Base-by-base conservation (phyloP, 2,797 vertebrate species). In the Sebastes reedi region DNA sequence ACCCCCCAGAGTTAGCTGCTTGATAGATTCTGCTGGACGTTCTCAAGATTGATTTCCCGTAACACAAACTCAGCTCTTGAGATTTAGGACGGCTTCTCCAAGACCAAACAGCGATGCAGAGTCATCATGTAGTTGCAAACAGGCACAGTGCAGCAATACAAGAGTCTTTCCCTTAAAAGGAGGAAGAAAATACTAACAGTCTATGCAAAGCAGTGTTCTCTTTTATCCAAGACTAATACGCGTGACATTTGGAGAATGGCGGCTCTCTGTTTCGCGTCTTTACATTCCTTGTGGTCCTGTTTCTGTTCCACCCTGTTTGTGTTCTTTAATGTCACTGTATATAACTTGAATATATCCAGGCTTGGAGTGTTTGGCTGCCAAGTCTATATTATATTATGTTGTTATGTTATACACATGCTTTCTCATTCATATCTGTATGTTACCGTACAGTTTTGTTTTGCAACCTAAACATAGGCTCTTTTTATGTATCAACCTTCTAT, bases 281-380 rank as follows among this genome's bases (percentile, higher is more conserved):
- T 70, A 34, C 13, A 67, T 80, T 86, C 59, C 60, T 83, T 58
- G 72, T 65, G 46, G 25, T 67, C 50, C 69, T 59, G 76, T 78
- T 75, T 73, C 62, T 82, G 46, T 75, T 82, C 64, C 78, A 68
- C 16, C 20, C 24, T 75, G 22, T 71, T 72, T 68, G 10, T 77
- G 68, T 75, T 72, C 10, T 24, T 80, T 71, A 58, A 65, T 77
- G 69, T 80, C 62, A 52, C 60, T 67, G 55, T 73, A 25, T 76
- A 22, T 50, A 72, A 66, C 46, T 65, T 75, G 67, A 87, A 67
- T 64, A 34, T 52, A 71, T 80, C 77, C 83, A 87, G 83, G 18
- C 81, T 69, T 56, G 20, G 8, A 64, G 42, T 27, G 22, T 72
- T 72, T 68, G 30, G 39, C 65, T 79, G 71, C 77, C 42, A 73